Evolutionary conservation across 1,140 invertebrate species (phyloP).

Genomic region (Aphis gossypii): DNA sequence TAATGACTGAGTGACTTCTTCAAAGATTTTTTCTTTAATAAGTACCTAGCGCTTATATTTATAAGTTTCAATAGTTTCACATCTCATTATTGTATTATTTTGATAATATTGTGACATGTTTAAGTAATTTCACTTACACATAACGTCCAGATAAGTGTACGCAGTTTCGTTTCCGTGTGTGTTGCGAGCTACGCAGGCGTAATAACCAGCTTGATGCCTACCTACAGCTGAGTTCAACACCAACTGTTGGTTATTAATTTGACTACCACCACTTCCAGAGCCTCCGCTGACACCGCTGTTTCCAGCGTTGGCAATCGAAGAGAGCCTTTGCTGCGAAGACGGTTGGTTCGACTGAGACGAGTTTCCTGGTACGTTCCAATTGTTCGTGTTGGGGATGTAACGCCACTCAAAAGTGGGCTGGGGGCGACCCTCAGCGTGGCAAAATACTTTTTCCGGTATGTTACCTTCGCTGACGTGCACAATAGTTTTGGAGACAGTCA

Average conservation of each 20-base stretch:
- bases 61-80: background rate
- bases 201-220: conserved; percentile 73
- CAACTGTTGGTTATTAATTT: conserved; percentile 67
- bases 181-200: conserved; percentile 80
- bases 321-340: background rate
- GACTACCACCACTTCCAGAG: conserved; percentile 62
- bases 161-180: conserved; percentile 74
- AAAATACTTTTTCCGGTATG: conserved; percentile 77
- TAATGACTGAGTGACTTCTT: background rate
- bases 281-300: conserved; percentile 30
- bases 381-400: background rate
- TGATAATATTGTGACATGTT: background rate
- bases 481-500: conserved; percentile 75
- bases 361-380: background rate
- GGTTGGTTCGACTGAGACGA: background rate
- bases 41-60: background rate
- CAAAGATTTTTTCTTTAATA: background rate
- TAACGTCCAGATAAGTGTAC: conserved; percentile 76
- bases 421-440: conserved; percentile 78
- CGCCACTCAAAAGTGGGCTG: conserved; percentile 74
- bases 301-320: background rate
- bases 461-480: conserved; percentile 81
- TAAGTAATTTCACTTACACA: conserved; percentile 73
- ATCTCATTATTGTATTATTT: background rate
- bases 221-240: conserved; percentile 69